Base-by-base conservation (phyloP, 2,113 vertebrate genomes). In the Struthio camelus region DNA sequence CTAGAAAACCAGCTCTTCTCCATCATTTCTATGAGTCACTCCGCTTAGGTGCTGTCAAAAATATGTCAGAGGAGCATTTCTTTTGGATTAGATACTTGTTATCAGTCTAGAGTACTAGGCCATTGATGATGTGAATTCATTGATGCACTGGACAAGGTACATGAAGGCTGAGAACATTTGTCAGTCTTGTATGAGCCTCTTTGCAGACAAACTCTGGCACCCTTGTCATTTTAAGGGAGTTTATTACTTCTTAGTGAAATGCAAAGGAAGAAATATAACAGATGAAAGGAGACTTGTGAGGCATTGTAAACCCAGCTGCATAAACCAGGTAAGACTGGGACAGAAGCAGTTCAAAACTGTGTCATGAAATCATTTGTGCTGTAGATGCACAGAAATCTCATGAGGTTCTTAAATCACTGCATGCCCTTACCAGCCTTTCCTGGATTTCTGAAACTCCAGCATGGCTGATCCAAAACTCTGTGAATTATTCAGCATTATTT, bases 211-310 rank as follows among this genome's bases (percentile, higher is more conserved):
- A 61, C 76, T 28, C 50, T 0, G 0, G 36, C 42, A 36, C 40
- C 5, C 15, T 38, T 46, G 64, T 58, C 40, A 2, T 83, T 87
- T 71, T 36, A 46, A 62, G 77, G 69, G 54, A 80, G 64, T 94
- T 94, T 92, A 95, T 93, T 90, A 14, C 67, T 66, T 46, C 80
- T 50, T 58, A 7, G 93, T 64, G 96, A 53, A 75, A 70, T 77
- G 30, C 44, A 40, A 83, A 44, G 66, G 67, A 48, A 70, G 86
- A 34, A 88, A 71, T n/a, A 54, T 19, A 85, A 44, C 62, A 22
- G 77, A 71, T 42, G 42, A 79, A 59, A 87, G 83, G 83, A 88
- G 85, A 28, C 70, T 82, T 34, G 58, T 23, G 66, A 56, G 65
- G 69, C 67, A 3, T 40, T 8, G 3, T 85, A 36, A 44, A 25